Percentiles rank a stretch among this genome's conserved stretches.
Evolutionary conservation across 2,888 invertebrate species (phyloP).

Genomic region (Plagodis pulveraria): DNA sequence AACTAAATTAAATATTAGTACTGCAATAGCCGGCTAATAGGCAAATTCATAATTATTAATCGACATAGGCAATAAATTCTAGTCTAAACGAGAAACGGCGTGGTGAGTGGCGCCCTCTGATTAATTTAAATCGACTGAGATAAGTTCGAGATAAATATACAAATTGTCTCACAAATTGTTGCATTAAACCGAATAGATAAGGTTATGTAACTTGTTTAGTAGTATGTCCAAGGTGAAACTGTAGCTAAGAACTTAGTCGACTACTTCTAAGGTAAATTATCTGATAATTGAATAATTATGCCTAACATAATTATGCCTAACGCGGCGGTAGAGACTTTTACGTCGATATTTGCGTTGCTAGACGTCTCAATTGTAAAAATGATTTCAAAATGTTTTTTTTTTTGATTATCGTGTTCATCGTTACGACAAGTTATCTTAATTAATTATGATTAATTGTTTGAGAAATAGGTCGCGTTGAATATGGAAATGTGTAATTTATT

Average conservation of each 20-base stretch:
- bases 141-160: slow-evolving; percentile 43
- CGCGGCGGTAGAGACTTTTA: no score
- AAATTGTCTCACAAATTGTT: slow-evolving; percentile 45
- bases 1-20: no score
- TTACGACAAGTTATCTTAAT: slow-evolving; percentile 14
- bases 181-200: slow-evolving; percentile 22
- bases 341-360: no score
- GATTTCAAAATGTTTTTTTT: no score
- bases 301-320: no score
- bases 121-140: slow-evolving; percentile 42
- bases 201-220: background rate
- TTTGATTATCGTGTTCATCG: slow-evolving; percentile 9
- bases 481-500: no score
- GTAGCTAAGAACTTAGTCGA: background rate
- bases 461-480: background rate
- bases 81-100: background rate
- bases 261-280: background rate
- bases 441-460: slow-evolving; percentile 17
- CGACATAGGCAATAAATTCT: background rate
- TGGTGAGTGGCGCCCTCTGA: slow-evolving; percentile 35
- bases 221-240: background rate
- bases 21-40: no score
- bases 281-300: no score
- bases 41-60: no score
- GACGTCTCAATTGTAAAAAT: no score